A percentile compares a stretch with the other conserved stretches of the same genome.
Conservation (phyloP, 2,797 vertebrate species). For the Rhynchonycteris naso region DNA sequence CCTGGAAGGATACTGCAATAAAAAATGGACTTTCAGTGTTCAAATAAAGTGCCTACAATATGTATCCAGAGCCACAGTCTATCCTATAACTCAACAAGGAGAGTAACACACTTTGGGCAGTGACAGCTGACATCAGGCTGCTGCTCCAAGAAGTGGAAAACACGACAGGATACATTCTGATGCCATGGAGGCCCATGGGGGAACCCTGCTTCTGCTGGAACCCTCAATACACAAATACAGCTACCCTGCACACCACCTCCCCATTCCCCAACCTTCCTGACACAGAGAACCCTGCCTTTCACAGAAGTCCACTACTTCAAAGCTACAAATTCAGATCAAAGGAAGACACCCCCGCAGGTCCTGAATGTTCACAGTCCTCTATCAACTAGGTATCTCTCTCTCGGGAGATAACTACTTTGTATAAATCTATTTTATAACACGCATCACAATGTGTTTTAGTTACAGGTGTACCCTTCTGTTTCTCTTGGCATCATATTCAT, state of each 20-base stretch:
- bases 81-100: neutral
- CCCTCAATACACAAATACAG: neutral
- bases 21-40: neutral
- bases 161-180: neutral
- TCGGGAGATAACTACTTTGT: neutral
- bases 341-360: neutral
- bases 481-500: neutral
- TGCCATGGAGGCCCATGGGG: neutral
- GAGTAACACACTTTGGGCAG: neutral
- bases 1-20: neutral
- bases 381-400: neutral
- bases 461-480: neutral
- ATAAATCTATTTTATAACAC: neutral
- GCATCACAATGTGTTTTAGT: neutral
- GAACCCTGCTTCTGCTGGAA: neutral
- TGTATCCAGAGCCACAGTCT: neutral
- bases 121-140: neutral
- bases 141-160: neutral
- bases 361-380: neutral
- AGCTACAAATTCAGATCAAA: neutral
- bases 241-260: neutral
- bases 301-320: neutral
- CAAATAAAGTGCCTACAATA: neutral
- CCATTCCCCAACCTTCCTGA: neutral
- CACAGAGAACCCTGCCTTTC: neutral